Evolutionary conservation across 2,888 invertebrate genomes (phyloP).

Genomic region (Sminthurides aquaticus): DNA sequence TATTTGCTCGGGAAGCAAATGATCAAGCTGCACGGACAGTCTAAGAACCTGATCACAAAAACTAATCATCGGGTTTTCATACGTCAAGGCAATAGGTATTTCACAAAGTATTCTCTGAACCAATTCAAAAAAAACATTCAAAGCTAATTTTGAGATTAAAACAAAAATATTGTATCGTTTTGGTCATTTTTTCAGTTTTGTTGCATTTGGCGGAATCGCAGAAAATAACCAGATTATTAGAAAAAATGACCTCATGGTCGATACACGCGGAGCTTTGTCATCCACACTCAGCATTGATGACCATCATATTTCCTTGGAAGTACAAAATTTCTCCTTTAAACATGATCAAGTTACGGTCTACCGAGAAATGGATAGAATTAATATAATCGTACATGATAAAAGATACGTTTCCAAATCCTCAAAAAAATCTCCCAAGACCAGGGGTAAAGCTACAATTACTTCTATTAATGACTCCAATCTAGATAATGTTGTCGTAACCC

Average conservation of each 20-base stretch:
- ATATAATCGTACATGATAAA: background rate
- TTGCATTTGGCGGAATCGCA: background rate
- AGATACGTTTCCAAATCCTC: background rate
- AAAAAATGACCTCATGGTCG: slow-evolving; percentile 2
- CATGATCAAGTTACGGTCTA: background rate
- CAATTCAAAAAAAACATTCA: background rate
- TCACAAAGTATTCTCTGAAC: background rate
- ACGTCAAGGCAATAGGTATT: background rate
- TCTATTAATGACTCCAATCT: background rate
- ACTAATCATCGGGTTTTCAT: background rate
- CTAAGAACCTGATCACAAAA: background rate
- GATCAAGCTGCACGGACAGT: background rate
- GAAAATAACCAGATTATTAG: background rate
- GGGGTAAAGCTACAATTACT: slow-evolving; percentile 1
- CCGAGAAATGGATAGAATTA: background rate
- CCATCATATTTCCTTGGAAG: slow-evolving; percentile 3
- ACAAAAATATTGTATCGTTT: background rate
- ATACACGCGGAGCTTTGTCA: background rate
- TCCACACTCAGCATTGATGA: background rate
- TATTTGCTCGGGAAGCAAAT: background rate
- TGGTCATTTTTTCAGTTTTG: background rate
- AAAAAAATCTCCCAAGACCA: background rate
- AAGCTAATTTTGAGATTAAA: background rate
- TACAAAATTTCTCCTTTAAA: background rate
- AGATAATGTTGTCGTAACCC: background rate